Conservation (phyloP, 2,113 vertebrate species). For the Oncorhynchus masou region DNA sequence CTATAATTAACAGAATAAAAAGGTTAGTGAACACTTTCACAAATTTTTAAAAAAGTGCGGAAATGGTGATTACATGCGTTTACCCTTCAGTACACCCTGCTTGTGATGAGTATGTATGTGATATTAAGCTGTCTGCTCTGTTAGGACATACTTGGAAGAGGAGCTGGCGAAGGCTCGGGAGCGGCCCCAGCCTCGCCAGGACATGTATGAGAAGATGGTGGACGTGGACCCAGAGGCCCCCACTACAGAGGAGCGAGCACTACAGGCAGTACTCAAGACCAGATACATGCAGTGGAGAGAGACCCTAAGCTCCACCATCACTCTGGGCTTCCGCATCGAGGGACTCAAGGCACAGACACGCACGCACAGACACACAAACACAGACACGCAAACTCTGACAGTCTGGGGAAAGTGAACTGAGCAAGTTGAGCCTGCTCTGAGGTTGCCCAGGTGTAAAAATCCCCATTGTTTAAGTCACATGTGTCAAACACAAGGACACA, state of each 20-base stretch:
- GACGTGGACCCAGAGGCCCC: conserved; percentile 81
- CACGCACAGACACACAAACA: too few relatives aligned
- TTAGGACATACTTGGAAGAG: conserved; percentile 82
- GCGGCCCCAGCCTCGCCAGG: conserved; percentile 75
- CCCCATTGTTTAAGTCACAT: too few relatives aligned
- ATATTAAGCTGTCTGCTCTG: not conserved
- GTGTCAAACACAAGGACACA: too few relatives aligned
- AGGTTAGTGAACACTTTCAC: too few relatives aligned
- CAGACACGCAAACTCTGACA: too few relatives aligned
- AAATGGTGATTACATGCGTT: too few relatives aligned
- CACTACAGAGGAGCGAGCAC: conserved; percentile 72
- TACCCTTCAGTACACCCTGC: too few relatives aligned
- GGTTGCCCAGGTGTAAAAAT: too few relatives aligned
- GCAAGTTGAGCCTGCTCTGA: too few relatives aligned
- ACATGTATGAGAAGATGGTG: conserved; percentile 89
- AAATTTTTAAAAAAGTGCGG: too few relatives aligned
- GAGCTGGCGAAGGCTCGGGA: conserved; percentile 77
- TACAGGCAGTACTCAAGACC: conserved; percentile 79
- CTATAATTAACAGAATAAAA: too few relatives aligned
- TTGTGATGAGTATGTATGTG: not conserved
- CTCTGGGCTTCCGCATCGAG: conserved; percentile 84
- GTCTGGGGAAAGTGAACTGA: too few relatives aligned
- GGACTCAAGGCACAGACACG: conserved; percentile 76
- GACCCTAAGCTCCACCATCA: conserved; percentile 81
- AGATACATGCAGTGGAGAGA: conserved; percentile 90